These are phyloP conservation scores for Selene dorsalis DNA, from an alignment of 2,797 vertebrate species.

Conservation along the genomic window DNA sequence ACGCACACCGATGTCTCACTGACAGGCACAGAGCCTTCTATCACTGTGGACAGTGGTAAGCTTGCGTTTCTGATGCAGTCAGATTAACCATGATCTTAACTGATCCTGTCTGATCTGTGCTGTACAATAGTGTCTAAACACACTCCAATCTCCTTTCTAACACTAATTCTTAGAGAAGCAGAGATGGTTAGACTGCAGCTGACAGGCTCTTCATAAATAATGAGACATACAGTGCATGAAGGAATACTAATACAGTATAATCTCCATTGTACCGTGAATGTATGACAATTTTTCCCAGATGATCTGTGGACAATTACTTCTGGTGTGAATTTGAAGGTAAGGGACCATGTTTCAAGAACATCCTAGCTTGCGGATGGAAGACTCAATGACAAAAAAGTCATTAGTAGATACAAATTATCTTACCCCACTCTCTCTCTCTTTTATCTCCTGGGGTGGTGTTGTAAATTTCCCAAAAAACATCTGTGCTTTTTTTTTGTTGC, in stretches of 20 bases:
- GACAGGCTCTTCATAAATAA: constrained; percentile 54
- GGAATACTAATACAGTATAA: constrained; percentile 34
- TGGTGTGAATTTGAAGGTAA: background rate
- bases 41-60: constrained; percentile 35
- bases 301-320: background rate
- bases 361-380: too few species aligned
- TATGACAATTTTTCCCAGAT: background rate
- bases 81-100: constrained; percentile 73
- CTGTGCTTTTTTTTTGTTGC: too few species aligned
- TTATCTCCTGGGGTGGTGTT: too few species aligned
- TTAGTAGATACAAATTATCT: too few species aligned
- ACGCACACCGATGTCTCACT: background rate
- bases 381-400: too few species aligned
- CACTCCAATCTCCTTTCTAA: constrained; percentile 51
- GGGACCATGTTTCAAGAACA: too few species aligned
- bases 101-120: constrained; percentile 66
- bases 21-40: constrained; percentile 14
- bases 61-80: constrained; percentile 59
- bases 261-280: background rate
- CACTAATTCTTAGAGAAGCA: constrained; percentile 51
- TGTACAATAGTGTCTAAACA: constrained; percentile 57
- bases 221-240: constrained; percentile 25
- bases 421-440: too few species aligned
- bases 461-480: too few species aligned
- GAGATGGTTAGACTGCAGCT: constrained; percentile 23